Conservation (phyloP, 2,113 vertebrate genomes). For the Trichomycterus rosablanca region DNA sequence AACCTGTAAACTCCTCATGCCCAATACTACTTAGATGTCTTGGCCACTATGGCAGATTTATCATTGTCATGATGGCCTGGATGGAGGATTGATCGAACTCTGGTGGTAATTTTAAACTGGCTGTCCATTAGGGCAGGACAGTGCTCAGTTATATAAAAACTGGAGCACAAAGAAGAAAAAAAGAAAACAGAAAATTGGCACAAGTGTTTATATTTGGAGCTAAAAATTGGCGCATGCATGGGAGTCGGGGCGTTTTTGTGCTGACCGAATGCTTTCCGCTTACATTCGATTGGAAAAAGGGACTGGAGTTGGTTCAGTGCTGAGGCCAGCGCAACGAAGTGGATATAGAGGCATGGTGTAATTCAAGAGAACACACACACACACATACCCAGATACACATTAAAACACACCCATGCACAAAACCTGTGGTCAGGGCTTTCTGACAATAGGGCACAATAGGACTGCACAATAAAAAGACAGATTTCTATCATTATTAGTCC, state of each 20-base stretch:
- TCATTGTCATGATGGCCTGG: conserved; percentile 45
- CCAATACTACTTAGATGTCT: conserved; percentile 1
- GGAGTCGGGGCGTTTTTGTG: conserved; percentile 60
- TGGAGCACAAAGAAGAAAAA: too few relatives aligned
- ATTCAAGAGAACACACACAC: conserved; percentile 35
- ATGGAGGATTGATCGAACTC: conserved; percentile 57
- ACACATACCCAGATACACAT: too few relatives aligned
- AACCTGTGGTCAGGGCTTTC: conserved; percentile 30
- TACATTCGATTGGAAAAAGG: conserved; percentile 64
- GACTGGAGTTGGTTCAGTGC: conserved; percentile 61
- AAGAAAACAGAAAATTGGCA: background rate
- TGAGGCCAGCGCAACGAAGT: conserved; percentile 62
- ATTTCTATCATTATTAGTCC: too few relatives aligned
- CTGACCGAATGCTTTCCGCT: conserved; percentile 67
- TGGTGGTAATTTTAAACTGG: conserved; percentile 70
- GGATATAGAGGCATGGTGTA: conserved; percentile 44
- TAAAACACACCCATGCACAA: background rate
- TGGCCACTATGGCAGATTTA: conserved; percentile 42
- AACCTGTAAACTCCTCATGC: background rate
- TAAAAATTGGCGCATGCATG: conserved; percentile 44
- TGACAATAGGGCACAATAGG: conserved; percentile 11
- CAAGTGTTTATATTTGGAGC: conserved; percentile 17
- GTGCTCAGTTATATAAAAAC: conserved; percentile 25
- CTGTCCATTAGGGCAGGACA: conserved; percentile 49
- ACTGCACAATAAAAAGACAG: too few relatives aligned